Evolutionary conservation across 2,113 vertebrate species (phyloP).

Genomic region (Dryoscopus gambensis): DNA sequence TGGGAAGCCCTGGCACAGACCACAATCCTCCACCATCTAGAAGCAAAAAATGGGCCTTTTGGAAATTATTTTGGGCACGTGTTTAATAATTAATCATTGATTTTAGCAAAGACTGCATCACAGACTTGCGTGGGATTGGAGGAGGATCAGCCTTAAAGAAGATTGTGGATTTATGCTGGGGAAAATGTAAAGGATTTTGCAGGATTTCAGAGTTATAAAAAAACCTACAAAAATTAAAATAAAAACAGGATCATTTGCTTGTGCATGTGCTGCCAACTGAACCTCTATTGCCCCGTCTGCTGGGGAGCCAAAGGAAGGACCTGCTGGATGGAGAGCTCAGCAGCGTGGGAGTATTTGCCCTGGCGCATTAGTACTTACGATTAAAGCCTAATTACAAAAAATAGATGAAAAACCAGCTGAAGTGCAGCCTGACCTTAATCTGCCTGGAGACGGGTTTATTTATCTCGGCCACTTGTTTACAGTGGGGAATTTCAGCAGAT

Average conservation of each 20-base stretch:
- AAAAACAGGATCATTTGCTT: background rate
- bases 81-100: slow-evolving; percentile 38
- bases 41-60: background rate
- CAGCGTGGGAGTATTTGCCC: slow-evolving; percentile 53
- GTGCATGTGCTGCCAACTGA: background rate
- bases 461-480: slow-evolving; percentile 67
- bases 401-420: slow-evolving; percentile 67
- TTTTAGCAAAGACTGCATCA: slow-evolving; percentile 33
- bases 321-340: slow-evolving; percentile 25
- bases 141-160: slow-evolving; percentile 61
- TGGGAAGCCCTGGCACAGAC: background rate
- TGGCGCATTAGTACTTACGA: slow-evolving; percentile 51
- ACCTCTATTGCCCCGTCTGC: slow-evolving; percentile 37
- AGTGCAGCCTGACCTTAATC: slow-evolving; percentile 71
- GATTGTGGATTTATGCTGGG: slow-evolving; percentile 54
- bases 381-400: slow-evolving; percentile 71
- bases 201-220: slow-evolving; percentile 36
- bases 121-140: slow-evolving; percentile 36
- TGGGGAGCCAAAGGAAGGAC: background rate
- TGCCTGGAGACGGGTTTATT: slow-evolving; percentile 61
- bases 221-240: background rate
- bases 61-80: slow-evolving; percentile 9
- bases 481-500: slow-evolving; percentile 49
- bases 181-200: slow-evolving; percentile 54
- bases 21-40: background rate